A percentile compares a stretch with the other conserved stretches of the same genome.
Evolutionary conservation across 2,888 invertebrate species (phyloP).

Genomic region (Cantharis nigra): DNA sequence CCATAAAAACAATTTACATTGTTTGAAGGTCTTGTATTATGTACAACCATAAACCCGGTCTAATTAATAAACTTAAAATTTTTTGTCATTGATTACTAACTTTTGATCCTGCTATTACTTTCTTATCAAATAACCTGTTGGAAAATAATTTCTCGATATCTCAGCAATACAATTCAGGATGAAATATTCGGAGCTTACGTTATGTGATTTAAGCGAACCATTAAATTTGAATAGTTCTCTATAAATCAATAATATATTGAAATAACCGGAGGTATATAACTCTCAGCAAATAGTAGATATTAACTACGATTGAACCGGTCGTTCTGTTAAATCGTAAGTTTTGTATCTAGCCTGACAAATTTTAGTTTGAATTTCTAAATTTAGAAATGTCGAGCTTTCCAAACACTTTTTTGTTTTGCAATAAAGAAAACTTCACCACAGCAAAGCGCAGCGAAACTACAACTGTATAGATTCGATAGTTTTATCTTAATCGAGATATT

Average conservation of each 20-base stretch:
- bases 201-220: neutral
- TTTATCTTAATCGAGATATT: slow-evolving; percentile 25
- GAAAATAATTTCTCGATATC: neutral
- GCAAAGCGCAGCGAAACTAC: neutral
- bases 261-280: neutral
- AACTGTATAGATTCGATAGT: neutral
- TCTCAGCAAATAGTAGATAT: neutral
- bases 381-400: neutral
- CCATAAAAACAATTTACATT: neutral
- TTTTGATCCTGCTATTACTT: too few relatives aligned
- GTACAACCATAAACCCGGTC: neutral
- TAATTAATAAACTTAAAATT: neutral
- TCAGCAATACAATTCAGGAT: neutral
- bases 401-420: neutral
- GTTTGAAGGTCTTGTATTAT: neutral
- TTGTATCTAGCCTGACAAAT: neutral
- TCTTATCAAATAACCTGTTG: neutral
- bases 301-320: neutral
- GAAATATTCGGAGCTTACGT: neutral
- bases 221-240: neutral
- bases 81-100: neutral
- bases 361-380: neutral
- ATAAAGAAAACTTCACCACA: neutral
- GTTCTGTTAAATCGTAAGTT: neutral
- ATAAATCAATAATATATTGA: neutral